A percentile compares a stretch with the other conserved stretches of the same genome.
Evolutionary conservation across 2,113 vertebrate species (phyloP).

Genomic region (Microcebus lehilahytsara): DNA sequence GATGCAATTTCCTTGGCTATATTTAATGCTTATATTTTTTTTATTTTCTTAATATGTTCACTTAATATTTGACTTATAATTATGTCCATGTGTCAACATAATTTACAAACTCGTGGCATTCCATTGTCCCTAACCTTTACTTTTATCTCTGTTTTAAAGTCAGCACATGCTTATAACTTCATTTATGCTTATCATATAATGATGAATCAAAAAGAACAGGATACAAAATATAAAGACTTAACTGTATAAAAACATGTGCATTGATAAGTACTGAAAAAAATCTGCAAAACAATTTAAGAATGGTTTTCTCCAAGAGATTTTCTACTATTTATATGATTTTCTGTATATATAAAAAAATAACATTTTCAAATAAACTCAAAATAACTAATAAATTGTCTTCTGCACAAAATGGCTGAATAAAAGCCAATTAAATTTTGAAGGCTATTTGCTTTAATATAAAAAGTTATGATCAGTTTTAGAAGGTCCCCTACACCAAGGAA

Average conservation of each 20-base stretch:
- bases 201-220: not conserved
- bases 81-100: not conserved
- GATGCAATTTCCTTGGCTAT: not conserved
- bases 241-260: not conserved
- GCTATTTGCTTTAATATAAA: not conserved
- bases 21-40: not conserved
- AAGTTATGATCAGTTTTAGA: not conserved
- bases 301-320: not conserved
- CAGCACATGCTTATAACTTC: not conserved
- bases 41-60: slow-evolving; percentile 21
- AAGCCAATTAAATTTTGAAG: not conserved
- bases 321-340: not conserved
- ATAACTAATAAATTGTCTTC: not conserved
- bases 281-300: not conserved
- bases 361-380: not conserved
- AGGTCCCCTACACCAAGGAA: not conserved
- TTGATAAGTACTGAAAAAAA: not conserved
- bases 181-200: not conserved
- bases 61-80: not conserved
- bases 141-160: not conserved
- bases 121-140: not conserved
- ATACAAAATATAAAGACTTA: not conserved
- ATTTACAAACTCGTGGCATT: not conserved
- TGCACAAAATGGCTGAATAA: not conserved
- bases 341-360: not conserved